A percentile compares a stretch with the other conserved stretches of the same genome.
phyloP scores from a whole-genome alignment of 1,140 invertebrate species.

The Drosophila grimshawi region DNA sequence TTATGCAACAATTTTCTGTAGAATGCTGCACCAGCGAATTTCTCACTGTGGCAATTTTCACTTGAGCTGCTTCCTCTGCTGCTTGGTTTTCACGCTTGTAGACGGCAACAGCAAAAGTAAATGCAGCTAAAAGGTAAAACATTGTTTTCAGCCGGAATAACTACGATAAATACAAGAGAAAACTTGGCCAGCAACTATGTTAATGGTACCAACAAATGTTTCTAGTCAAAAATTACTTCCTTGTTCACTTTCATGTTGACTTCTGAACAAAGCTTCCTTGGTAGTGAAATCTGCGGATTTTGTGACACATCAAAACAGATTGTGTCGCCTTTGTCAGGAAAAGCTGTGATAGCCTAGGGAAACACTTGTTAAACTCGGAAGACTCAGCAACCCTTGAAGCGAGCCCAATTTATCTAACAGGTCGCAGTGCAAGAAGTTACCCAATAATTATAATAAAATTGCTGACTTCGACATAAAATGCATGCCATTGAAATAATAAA shows the following conservation, averaged over 20 bases:
- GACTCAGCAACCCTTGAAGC: too few relatives aligned
- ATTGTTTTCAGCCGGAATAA: slow-evolving; percentile 60
- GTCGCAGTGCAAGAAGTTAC: too few relatives aligned
- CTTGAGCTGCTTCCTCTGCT: slow-evolving; percentile 15
- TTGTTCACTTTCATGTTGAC: slow-evolving; percentile 10
- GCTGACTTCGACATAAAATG: too few relatives aligned
- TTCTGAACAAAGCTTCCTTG: too few relatives aligned
- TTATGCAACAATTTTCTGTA: slow-evolving; percentile 53
- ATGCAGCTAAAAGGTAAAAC: slow-evolving; percentile 73
- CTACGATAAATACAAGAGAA: slow-evolving; percentile 28
- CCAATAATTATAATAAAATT: too few relatives aligned
- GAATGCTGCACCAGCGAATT: slow-evolving; percentile 21
- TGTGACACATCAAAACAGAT: too few relatives aligned
- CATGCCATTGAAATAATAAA: too few relatives aligned
- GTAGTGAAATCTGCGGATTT: too few relatives aligned
- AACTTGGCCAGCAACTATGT: slow-evolving; percentile 49
- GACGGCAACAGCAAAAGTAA: slow-evolving; percentile 54
- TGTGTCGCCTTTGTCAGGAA: too few relatives aligned
- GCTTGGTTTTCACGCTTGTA: slow-evolving; percentile 43
- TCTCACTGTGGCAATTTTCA: slow-evolving; percentile 39
- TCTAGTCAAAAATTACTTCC: neutral
- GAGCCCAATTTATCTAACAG: too few relatives aligned
- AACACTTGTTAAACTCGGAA: too few relatives aligned
- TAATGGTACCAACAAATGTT: slow-evolving; percentile 34
- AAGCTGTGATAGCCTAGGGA: too few relatives aligned